Percentiles rank a stretch among this genome's conserved stretches.
phyloP scores from a whole-genome alignment of 2,888 invertebrate species.

The Mythimna impura region DNA sequence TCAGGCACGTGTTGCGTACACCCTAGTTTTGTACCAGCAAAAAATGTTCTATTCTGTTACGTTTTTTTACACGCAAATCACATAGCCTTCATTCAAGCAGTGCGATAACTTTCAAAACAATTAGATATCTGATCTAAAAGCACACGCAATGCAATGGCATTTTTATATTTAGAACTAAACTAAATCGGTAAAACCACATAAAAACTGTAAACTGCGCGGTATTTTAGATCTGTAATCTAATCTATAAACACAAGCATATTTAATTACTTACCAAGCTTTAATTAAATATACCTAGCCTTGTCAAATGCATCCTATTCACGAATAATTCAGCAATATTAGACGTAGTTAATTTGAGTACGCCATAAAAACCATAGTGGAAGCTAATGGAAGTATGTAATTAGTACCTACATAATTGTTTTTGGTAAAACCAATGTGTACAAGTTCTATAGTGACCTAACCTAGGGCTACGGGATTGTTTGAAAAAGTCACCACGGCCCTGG shows the following conservation, averaged over 20 bases:
- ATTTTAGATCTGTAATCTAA: slow-evolving; percentile 43
- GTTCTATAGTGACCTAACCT: not conserved
- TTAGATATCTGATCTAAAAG: slow-evolving; percentile 27
- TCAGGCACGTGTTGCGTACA: slow-evolving; percentile 19
- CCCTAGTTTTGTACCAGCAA: slow-evolving; percentile 3
- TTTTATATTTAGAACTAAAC: slow-evolving; percentile 19
- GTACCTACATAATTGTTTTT: slow-evolving; percentile 30
- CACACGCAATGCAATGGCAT: slow-evolving; percentile 33
- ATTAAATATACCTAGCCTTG: slow-evolving; percentile 55
- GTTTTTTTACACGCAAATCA: slow-evolving; percentile 42
- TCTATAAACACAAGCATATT: slow-evolving; percentile 36
- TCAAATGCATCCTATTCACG: slow-evolving; percentile 41
- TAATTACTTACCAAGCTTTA: slow-evolving; percentile 31
- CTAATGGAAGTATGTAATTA: slow-evolving; percentile 28
- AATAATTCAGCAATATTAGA: slow-evolving; percentile 34
- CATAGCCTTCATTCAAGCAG: slow-evolving; percentile 42
- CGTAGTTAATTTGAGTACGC: slow-evolving; percentile 30
- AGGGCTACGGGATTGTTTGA: too few relatives aligned
- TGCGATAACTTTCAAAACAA: slow-evolving; percentile 52
- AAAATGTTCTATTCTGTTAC: slow-evolving; percentile 46
- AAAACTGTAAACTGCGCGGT: slow-evolving; percentile 12
- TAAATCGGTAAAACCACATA: slow-evolving; percentile 7
- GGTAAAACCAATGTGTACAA: slow-evolving; percentile 6
- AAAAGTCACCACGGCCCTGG: too few relatives aligned
- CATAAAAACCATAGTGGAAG: slow-evolving; percentile 31